A percentile compares a stretch with the other conserved stretches of the same genome.
These are phyloP conservation scores for Trematomus bernacchii DNA, from an alignment of 2,797 vertebrate genomes.

Conservation along the genomic window DNA sequence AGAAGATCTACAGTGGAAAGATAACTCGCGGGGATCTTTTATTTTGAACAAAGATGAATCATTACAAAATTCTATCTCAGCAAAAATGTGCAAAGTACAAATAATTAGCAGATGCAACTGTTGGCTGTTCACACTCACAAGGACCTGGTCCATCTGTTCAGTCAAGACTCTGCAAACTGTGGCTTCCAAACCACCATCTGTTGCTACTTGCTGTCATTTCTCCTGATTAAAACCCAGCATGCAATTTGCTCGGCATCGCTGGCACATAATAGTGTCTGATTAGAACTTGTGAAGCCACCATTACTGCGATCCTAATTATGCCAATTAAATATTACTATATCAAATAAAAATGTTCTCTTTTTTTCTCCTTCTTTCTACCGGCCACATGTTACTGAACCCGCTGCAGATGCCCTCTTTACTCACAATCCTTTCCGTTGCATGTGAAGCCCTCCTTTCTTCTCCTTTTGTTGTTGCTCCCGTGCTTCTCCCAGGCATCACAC, in stretches of 20 bases:
- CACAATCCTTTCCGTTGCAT: constrained; percentile 74
- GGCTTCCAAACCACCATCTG: constrained; percentile 74
- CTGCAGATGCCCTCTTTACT: constrained; percentile 64
- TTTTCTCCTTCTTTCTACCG: constrained; percentile 48
- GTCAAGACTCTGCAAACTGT: constrained; percentile 56
- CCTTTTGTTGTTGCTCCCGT: constrained; percentile 53
- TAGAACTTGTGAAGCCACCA: neutral
- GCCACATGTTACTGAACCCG: constrained; percentile 54
- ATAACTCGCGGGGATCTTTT: neutral
- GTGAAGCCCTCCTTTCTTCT: constrained; percentile 45
- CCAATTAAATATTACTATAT: neutral
- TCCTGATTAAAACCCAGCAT: constrained; percentile 40
- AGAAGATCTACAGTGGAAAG: constrained; percentile 6
- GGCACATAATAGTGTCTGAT: constrained; percentile 20
- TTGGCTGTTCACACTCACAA: constrained; percentile 57
- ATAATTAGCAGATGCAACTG: constrained; percentile 52
- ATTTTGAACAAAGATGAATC: neutral
- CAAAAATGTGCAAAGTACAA: constrained; percentile 26
- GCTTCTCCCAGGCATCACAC: constrained; percentile 77
- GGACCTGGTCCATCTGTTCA: constrained; percentile 74
- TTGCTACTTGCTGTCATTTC: constrained; percentile 50
- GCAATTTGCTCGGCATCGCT: constrained; percentile 18
- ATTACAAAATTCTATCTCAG: neutral
- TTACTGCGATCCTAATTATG: neutral
- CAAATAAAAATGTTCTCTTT: constrained; percentile 51